A percentile compares a stretch with the other conserved stretches of the same genome.
These are phyloP conservation scores for Melieria crassipennis DNA, from an alignment of 2,888 invertebrate species.

Conservation along the genomic window DNA sequence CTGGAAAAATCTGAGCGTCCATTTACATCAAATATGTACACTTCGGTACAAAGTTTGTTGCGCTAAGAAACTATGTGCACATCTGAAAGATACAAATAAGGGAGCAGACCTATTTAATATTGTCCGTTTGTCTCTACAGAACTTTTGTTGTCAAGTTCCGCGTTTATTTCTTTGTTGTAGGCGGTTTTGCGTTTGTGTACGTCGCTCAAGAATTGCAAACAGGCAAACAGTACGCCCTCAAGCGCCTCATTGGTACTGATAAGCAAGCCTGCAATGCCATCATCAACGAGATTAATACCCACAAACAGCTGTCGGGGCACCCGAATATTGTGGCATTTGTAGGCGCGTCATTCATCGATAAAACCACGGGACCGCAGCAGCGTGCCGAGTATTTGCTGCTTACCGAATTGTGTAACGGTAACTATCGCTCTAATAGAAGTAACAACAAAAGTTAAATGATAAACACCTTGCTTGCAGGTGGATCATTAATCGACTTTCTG, in stretches of 20 bases:
- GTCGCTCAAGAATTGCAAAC: conserved; percentile 88
- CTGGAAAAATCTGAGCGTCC: no score
- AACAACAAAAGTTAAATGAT: not conserved
- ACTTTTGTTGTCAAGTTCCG: not conserved
- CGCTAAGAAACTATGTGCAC: no score
- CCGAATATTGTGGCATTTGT: conserved; percentile 91
- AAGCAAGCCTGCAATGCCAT: conserved; percentile 82
- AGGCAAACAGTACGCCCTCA: conserved; percentile 91
- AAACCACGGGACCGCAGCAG: conserved; percentile 80
- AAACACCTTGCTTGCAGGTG: conserved; percentile 49
- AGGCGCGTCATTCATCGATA: conserved; percentile 83
- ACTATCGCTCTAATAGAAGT: conserved; percentile 35
- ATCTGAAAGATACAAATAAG: no score
- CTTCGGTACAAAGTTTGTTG: no score
- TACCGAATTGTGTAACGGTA: conserved; percentile 92
- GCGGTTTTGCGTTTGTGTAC: conserved; percentile 96
- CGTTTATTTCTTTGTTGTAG: conserved; percentile 68
- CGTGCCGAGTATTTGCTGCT: conserved; percentile 91
- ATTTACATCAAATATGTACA: no score
- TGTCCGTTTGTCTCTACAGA: no score
- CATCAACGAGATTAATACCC: conserved; percentile 82
- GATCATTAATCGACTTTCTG: conserved; percentile 63
- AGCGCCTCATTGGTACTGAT: conserved; percentile 85
- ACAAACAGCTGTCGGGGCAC: conserved; percentile 91
- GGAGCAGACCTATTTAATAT: no score